phyloP scores from a whole-genome alignment of 2,113 vertebrate species.

The Otis tarda region DNA sequence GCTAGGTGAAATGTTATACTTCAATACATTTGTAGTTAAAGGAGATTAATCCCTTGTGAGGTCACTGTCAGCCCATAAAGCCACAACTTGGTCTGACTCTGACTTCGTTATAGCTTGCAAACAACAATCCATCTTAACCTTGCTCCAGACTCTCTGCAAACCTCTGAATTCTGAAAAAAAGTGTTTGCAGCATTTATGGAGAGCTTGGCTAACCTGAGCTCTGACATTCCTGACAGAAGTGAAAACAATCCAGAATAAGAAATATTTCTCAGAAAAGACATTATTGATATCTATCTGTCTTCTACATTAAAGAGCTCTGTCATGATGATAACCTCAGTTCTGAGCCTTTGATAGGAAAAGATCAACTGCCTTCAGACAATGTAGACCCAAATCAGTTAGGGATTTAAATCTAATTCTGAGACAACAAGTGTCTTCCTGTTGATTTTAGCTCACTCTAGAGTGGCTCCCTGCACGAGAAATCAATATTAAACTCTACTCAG shows the following conservation, averaged over 20 bases:
- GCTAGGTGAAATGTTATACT: neutral
- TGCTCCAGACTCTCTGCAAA: neutral
- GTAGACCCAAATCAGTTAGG: neutral
- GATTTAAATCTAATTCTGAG: constrained; percentile 15
- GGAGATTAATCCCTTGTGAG: neutral
- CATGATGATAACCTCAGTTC: neutral
- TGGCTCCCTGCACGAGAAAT: neutral
- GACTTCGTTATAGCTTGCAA: neutral
- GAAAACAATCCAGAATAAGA: neutral
- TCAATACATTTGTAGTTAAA: neutral
- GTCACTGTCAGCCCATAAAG: neutral
- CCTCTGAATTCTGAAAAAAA: neutral
- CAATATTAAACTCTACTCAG: neutral
- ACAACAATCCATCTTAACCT: neutral
- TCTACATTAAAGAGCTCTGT: neutral
- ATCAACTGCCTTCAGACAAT: neutral
- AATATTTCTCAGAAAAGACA: neutral
- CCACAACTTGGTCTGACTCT: neutral
- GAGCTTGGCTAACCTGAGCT: neutral
- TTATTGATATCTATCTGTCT: neutral
- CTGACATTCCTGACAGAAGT: neutral
- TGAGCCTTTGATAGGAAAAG: neutral
- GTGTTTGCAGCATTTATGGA: neutral
- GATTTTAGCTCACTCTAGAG: neutral
- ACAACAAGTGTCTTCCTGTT: neutral